Evolutionary conservation across 2,888 invertebrate genomes (phyloP).

Genomic region (Phorcus lineatus): DNA sequence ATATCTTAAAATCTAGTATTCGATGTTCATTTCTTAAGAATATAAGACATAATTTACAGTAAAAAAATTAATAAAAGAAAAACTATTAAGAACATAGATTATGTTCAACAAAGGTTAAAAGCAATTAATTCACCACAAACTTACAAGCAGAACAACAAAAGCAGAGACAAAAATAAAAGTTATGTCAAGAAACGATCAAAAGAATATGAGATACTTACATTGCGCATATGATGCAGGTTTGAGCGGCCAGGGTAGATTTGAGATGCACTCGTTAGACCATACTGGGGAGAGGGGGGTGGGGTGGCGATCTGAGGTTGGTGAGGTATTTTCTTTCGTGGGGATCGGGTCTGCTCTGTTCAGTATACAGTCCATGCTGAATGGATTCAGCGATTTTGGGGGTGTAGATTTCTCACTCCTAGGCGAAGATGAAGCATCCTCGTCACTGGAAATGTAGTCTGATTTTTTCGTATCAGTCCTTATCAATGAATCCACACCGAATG

Average conservation of each 20-base stretch:
- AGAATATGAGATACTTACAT: slow-evolving; percentile 6
- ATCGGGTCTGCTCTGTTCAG: neutral
- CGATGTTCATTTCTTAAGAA: too few species aligned
- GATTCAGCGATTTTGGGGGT: slow-evolving; percentile 5
- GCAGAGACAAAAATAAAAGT: too few species aligned
- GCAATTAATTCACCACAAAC: too few species aligned
- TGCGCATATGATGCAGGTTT: neutral
- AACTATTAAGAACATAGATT: too few species aligned
- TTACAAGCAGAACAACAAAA: neutral
- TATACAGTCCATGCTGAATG: slow-evolving; percentile 31
- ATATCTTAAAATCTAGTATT: too few species aligned
- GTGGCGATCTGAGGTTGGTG: slow-evolving; percentile 8
- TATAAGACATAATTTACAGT: too few species aligned
- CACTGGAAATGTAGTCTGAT: neutral
- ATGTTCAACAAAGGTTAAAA: too few species aligned
- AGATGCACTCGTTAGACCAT: slow-evolving; percentile 25
- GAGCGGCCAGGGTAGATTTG: slow-evolving; percentile 23
- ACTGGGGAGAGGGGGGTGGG: neutral
- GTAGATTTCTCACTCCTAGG: neutral
- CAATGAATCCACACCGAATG: slow-evolving; percentile 27
- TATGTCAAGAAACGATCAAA: neutral
- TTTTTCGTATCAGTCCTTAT: neutral
- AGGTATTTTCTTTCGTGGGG: slow-evolving; percentile 16
- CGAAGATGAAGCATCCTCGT: neutral
- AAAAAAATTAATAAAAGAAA: too few species aligned